phyloP scores from a whole-genome alignment of 2,797 vertebrate species.

The Lutjanus argentimaculatus region DNA sequence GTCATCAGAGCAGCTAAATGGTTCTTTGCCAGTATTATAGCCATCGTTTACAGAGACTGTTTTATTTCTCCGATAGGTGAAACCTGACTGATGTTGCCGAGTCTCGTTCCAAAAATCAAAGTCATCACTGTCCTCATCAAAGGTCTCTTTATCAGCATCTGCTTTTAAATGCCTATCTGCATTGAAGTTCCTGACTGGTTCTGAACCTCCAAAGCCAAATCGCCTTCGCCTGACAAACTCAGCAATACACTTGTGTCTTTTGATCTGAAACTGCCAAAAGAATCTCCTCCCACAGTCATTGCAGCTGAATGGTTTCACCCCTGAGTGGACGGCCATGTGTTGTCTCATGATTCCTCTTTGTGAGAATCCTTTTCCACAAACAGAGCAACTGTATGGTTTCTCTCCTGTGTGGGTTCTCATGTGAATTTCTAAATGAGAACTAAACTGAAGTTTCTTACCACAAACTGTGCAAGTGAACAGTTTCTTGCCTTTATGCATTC shows the following conservation, averaged over 20 bases:
- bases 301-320: slow-evolving; percentile 36
- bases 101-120: slow-evolving; percentile 40
- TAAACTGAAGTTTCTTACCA: background rate
- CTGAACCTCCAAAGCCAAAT: background rate
- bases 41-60: background rate
- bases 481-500: slow-evolving; percentile 38
- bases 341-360: slow-evolving; percentile 57
- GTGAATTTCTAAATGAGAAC: slow-evolving; percentile 33
- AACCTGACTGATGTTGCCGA: slow-evolving; percentile 36
- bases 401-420: slow-evolving; percentile 44
- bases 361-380: slow-evolving; percentile 49
- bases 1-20: background rate
- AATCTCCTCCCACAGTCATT: slow-evolving; percentile 26
- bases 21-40: background rate
- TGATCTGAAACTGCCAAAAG: slow-evolving; percentile 50
- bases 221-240: background rate
- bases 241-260: slow-evolving; percentile 39
- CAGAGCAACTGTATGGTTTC: slow-evolving; percentile 35
- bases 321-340: slow-evolving; percentile 56
- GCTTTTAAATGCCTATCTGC: background rate
- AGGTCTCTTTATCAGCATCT: background rate
- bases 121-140: slow-evolving; percentile 23
- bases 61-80: slow-evolving; percentile 32
- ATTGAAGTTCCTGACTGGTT: background rate
- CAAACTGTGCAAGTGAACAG: slow-evolving; percentile 34